A percentile compares a stretch with the other conserved stretches of the same genome.
Conservation (phyloP, 2,888 invertebrate genomes). For the Ennomos erosarius region DNA sequence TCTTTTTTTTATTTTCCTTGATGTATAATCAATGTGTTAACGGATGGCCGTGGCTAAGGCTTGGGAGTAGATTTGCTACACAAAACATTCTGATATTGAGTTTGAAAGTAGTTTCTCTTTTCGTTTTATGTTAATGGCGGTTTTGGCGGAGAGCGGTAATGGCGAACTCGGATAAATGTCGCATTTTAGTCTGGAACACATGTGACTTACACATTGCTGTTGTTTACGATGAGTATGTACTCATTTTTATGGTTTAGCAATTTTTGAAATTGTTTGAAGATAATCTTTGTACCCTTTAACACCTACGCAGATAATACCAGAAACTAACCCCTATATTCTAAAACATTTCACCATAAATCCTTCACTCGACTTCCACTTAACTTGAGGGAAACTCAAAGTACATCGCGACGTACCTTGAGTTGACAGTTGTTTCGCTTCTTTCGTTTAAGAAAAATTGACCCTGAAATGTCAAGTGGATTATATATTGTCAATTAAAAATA, state of each 20-base stretch:
- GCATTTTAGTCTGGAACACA: slow-evolving; percentile 62
- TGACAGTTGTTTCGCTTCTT: no score
- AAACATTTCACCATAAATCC: no score
- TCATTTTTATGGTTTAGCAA: slow-evolving; percentile 49
- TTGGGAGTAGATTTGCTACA: slow-evolving; percentile 80
- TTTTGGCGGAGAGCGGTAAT: slow-evolving; percentile 75
- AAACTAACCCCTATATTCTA: no score
- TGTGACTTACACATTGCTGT: slow-evolving; percentile 55
- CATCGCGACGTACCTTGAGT: no score
- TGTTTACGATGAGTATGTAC: slow-evolving; percentile 53
- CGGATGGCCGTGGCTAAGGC: slow-evolving; percentile 79
- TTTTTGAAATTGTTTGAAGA: slow-evolving; percentile 45
- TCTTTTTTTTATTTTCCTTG: slow-evolving; percentile 81
- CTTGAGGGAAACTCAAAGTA: no score
- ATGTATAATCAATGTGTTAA: slow-evolving; percentile 85
- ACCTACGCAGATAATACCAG: slow-evolving; percentile 11
- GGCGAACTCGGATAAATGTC: slow-evolving; percentile 75
- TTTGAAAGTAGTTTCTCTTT: slow-evolving; percentile 82
- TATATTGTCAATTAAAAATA: no score
- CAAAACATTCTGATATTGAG: slow-evolving; percentile 84
- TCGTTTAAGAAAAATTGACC: no score
- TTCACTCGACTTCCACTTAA: no score
- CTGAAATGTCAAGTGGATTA: no score
- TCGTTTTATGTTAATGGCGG: slow-evolving; percentile 81
- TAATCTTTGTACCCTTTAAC: slow-evolving; percentile 34